Base-by-base conservation (phyloP, 1,140 invertebrate species). In the Danaus melanippus region DNA sequence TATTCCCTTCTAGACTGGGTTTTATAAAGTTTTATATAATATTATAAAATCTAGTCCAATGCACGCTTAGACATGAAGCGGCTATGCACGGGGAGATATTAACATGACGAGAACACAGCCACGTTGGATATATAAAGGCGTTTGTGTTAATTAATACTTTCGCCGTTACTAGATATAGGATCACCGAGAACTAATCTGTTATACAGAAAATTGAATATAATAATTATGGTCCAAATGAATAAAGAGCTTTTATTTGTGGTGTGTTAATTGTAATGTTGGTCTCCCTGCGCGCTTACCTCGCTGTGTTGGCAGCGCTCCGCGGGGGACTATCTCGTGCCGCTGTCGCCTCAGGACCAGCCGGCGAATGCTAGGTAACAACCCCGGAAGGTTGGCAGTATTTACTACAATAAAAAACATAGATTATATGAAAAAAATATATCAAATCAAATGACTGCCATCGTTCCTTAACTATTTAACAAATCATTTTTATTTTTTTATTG, bases 251-350 rank as follows among this genome's bases (percentile, higher is more conserved):
- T 9, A 0, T 46, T 45, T 15, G 50, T 56, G 57, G 61, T 58
- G 53, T 60, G 57, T 55, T 32, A 52, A 53, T 56, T 56, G 53
- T 61, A 55, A 65, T 61, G 56, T 62, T 58, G 55, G 62, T 72
- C 76, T 76, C 77, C 74, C 77, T 66, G 67, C 62, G 64, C 72
- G 62, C 58, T 77, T 70, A 79, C 69, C 69, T 70, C 71, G 77
- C 74, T 76, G 80, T 83, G 86, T 86, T 84, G 79, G 78, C 84
- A 84, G 84, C 76, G 72, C 60, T 72, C 71, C 71, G 74, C 79
- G 64, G 81, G 81, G 64, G 85, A 87, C 82, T 88, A 88, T 81
- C 77, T 88, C 66, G 84, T 87, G 72, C 84, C 87, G 58, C 78
- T 81, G 74, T 74, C 79, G 60, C 82, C 82, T 56, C 74, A 71